Base-by-base conservation (phyloP, 2,888 invertebrate genomes). In the Megaustenia siamemsis region DNA sequence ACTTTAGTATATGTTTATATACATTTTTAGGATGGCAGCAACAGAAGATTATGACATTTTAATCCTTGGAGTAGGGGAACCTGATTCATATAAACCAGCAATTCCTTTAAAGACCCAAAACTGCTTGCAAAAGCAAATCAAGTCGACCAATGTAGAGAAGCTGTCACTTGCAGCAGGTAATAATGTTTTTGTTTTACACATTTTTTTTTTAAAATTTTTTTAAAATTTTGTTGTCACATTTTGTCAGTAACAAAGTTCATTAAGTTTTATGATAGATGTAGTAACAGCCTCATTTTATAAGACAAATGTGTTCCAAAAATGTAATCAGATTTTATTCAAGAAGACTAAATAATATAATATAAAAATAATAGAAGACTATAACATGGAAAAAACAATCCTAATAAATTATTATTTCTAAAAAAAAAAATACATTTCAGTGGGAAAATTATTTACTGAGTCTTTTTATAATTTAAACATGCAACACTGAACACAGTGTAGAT, bases 61-160 rank as follows among this genome's bases (percentile, higher is more conserved):
- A 32, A 32, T 80, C 69, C 53, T 69, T 69, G 80, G 69, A 38
- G 69, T 69, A 21, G 69, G 53, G 53, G 69, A 80, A 28, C 80
- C 53, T 6, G 66, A 69, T 28, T n/a, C n/a, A 0, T 69, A 69
- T 69, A 21, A 21, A 35, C 49, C 69, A 45, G 32, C 12, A 21
- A 53, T 5, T n/a, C 68, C 69, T 1, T 69, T 35, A 69, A 32
- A 53, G 38, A 49, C 53, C 38, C 80, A 69, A 69, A 69, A 32
- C 32, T 21, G 28, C 45, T 35, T 35, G n/a, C 28, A 49, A 69
- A 68, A 80, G 53, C 8, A 53, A 10, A 21, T 8, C 53, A 80
- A 69, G 49, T 38, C 43, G n/a, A 10, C 71, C 38, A 18, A 40
- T 10, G 43, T 71, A 71, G 71, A 71, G 28, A 40, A 69, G 15